A percentile compares a stretch with the other conserved stretches of the same genome.
Conservation (phyloP, 2,797 vertebrate species). For the Pyrocephalus nanus region DNA sequence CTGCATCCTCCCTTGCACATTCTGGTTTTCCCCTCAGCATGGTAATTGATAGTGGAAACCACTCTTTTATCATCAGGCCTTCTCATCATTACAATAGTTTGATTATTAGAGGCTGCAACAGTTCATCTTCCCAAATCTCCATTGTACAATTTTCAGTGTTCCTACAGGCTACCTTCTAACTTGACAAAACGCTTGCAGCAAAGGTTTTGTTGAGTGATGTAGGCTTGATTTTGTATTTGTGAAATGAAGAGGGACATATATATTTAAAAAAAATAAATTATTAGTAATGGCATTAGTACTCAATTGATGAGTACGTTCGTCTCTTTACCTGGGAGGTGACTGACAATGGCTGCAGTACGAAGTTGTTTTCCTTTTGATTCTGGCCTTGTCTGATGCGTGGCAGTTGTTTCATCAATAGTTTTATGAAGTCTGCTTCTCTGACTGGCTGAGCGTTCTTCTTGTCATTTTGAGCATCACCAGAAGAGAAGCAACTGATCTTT, state of each 20-base stretch:
- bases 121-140: neutral
- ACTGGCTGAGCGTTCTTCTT: neutral
- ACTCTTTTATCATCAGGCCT: neutral
- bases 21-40: neutral
- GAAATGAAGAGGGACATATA: neutral
- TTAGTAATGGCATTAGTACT: neutral
- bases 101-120: neutral
- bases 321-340: neutral
- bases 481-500: neutral
- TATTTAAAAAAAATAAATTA: neutral
- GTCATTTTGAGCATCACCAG: rapidly evolving
- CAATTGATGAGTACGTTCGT: neutral
- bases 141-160: neutral
- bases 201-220: neutral
- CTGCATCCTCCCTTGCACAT: neutral
- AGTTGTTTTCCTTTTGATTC: neutral
- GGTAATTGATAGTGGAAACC: neutral
- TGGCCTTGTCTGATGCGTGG: neutral
- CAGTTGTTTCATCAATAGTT: neutral
- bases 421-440: neutral
- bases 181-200: neutral
- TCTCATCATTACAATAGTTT: neutral
- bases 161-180: neutral
- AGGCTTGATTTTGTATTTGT: neutral
- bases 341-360: neutral